Evolutionary conservation across 2,113 vertebrate genomes (phyloP), one percentile per base, ranked within the genome.

Genomic region (Dasypus novemcinctus): DNA sequence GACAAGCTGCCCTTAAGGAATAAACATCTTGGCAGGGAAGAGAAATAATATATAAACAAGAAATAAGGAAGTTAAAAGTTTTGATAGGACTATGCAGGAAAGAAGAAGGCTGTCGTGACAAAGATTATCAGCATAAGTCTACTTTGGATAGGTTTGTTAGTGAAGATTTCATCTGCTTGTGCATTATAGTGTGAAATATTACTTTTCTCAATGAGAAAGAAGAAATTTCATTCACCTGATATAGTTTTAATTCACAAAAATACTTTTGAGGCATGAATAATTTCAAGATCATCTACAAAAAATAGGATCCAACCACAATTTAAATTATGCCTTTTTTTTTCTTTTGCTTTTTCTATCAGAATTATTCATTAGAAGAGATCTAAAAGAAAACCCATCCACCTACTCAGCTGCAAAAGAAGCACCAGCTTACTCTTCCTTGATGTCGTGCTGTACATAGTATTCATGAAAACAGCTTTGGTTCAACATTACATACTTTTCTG

Each of bases 81-180:
- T 20, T 25, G 9, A 38, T 33, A 54, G 29, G 7, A 5, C 18
- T 21, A 2, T 2, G 9, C 29, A 13, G 23, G 63, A 46, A 52
- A 6, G 18, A 61, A 31, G 25, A 33, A 0, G 2, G 7, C 4
- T 23, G 0, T 41, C 38, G 3, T 9, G 2, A 14, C 4, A 21
- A 14, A 54, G 23, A 43, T 15, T 11, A 25, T 41, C 2, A 13
- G 21, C 20, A n/a, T 20, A 61, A 12, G 23, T 7, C 29, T n/a
- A 17, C 49, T 72, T 18, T 4, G 36, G 18, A 13, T 18, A 17
- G 7, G 31, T 15, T n/a, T 33, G 27, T 21, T 17, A 68, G 15
- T 4, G 25, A 66, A 46, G 10, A 17, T 23, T 25, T 13, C 17
- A 6, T 15, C 7, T 31, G 13, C 18, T 38, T 78, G 66, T 64